Base-by-base conservation (phyloP, 2,113 vertebrate genomes). In the Bostrychus sinensis region DNA sequence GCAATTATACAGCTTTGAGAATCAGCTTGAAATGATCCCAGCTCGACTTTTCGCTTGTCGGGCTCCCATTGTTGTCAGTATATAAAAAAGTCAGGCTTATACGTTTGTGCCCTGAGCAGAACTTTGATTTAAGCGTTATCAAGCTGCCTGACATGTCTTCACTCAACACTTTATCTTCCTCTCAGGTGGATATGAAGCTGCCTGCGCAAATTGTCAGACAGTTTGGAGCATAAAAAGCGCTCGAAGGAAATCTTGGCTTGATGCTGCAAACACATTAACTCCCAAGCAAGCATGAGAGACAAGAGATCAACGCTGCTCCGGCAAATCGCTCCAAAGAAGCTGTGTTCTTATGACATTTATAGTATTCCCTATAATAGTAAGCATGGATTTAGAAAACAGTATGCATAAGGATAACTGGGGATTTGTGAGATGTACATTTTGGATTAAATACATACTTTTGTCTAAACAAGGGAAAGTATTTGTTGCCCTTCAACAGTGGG, bases 81-180 rank as follows among this genome's bases (percentile, higher is more conserved):
- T 78, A 7, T 32, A 46, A 38, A 60, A 66, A 75, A 42, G 34
- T 23, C 42, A 43, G 50, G 57, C 58, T 82, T 67, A 64, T 48
- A 68, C 20, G 50, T 48, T 51, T 36, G 74, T n/a, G 75, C 77
- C 72, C 68, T 30, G 72, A 83, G 84, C 59, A 51, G 51, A 75
- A 77, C 81, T 89, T 79, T 82, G 80, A 82, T 83, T 79, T 75
- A 75, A 75, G 56, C 32, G 45, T 66, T 81, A 85, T 86, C 80
- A 88, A 80, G 79, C 66, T 28, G 72, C 55, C 63, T 70, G 85
- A 83, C 75, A 67, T 72, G 72, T 50, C 72, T 67, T 78, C 70
- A 68, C 69, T 78, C 62, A 66, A 59, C 43, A 48, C 75, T 81
- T 72, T 77, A 80, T 79, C 77, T 68, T n/a, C 23, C 38, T 80